Evolutionary conservation across 2,113 vertebrate genomes (phyloP), one percentile per base, ranked within the genome.

Genomic region (Oryzias melastigma): DNA sequence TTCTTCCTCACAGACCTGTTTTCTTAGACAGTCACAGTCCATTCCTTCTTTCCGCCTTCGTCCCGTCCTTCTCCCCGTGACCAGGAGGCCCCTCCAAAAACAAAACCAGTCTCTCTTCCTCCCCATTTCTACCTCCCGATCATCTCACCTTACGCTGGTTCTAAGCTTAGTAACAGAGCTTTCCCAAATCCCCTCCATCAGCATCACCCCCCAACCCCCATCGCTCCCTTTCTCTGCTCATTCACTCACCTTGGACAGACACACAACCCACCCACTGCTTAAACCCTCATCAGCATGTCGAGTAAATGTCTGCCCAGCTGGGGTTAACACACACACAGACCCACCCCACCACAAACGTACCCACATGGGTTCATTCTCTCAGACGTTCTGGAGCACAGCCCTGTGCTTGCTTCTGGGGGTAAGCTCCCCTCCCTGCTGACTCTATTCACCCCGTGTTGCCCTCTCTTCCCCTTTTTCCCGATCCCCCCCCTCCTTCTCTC

Each of bases 251-350:
- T 87, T 89, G 85, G 87, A 88, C 87, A 83, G 86, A 85, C 88
- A 85, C 82, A 85, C 62, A 82, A 90, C 89, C 90, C 91, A 89
- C 91, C 92, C 88, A 91, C 91, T 87, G 90, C 90, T 93, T 91
- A 92, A 92, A 88, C 90, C 92, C 91, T 90, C 90, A 93, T 92
- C 91, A 91, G 91, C 91, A 90, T 92, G 91, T 91, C 91, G 91
- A 91, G 89, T 92, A 91, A 93, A 92, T 92, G 90, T 92, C 92
- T 89, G 80, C 90, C 83, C 91, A 90, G 91, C 85, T 93, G 91
- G 91, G 89, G 89, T 80, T 85, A 83, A 88, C 84, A 86, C 77
- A 81, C 82, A 72, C 15, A 58, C 58, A 41, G 82, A 85, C 74
- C 54, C 56, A 71, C 17, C 8, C 52, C 13, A 16, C 1, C 52